These are phyloP conservation scores for Pseudobourletiella spinata DNA, from an alignment of 1,140 invertebrate genomes.

Conservation along the genomic window DNA sequence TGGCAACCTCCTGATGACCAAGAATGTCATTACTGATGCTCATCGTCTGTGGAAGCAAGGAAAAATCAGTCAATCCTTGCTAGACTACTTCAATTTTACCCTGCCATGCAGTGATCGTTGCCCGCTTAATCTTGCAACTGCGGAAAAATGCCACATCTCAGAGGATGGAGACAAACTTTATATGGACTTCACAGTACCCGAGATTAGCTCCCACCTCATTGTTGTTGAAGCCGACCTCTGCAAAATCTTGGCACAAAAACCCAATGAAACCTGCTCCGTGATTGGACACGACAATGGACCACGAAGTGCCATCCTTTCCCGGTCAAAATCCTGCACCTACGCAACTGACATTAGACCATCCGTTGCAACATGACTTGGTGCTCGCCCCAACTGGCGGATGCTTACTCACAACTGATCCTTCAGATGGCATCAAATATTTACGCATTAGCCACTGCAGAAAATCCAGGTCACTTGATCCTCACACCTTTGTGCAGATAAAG, in stretches of 20 bases:
- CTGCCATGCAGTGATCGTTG: background rate
- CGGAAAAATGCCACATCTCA: background rate
- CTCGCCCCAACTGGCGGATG: background rate
- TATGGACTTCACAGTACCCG: background rate
- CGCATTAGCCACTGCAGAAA: background rate
- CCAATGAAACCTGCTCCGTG: background rate
- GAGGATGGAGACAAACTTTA: background rate
- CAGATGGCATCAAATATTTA: background rate
- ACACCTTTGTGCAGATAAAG: background rate
- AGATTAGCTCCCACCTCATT: background rate
- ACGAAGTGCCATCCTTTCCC: background rate
- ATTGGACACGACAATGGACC: conserved; percentile 7
- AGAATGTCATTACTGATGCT: background rate
- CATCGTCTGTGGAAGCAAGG: background rate
- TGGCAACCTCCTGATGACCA: background rate
- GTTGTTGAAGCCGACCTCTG: conserved; percentile 4
- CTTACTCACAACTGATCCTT: background rate
- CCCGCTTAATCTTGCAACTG: background rate
- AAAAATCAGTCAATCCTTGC: background rate
- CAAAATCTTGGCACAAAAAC: background rate
- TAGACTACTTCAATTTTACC: conserved; percentile 9
- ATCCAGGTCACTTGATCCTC: background rate
- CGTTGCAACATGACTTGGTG: background rate
- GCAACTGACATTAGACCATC: background rate
- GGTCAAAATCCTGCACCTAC: background rate